Base-by-base conservation (phyloP, 2,888 invertebrate species). In the Tipula confusa region DNA sequence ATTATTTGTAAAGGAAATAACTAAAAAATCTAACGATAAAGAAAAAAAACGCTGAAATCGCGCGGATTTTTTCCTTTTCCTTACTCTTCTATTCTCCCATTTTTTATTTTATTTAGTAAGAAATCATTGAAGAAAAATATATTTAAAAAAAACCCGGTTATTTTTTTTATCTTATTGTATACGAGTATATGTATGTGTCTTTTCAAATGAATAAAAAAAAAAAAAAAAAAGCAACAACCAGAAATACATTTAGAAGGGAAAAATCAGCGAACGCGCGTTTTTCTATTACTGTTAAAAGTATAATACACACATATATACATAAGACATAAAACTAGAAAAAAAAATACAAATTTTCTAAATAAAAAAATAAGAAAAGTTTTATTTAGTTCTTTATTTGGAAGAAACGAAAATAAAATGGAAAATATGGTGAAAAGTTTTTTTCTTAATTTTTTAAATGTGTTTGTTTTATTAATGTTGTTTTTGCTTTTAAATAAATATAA, bases 101-200 rank as follows among this genome's bases (percentile, higher is more conserved):
- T 80, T 80, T 80, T 80, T 79, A 5, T 79, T 29, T 79, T 79
- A n/a, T 79, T 80, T 80, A 24, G 64, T 64, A 64, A 64, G 43
- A 24, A 64, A 64, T 64, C 64, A 64, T 64, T 64, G 64, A 64
- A 64, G 64, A 64, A 64, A 64, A 64, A 64, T 24, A 64, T 64
- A 64, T 64, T 64, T 64, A 64, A 64, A 64, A 64, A 64, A 43
- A 43, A 43, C 64, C 64, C 64, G 24, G 24, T 64, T 64, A 24
- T 64, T 64, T 48, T 64, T 64, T 64, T 64, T 64, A 64, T 64
- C 24, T 64, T 64, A 64, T n/a, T 43, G 64, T 64, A n/a, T n/a
- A 24, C 18, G 64, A 24, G 24, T 64, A 64, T 43, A 31, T 38
- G 38, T 38, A 13, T 64, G 9, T 64, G 64, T 64, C 64, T 24